Conservation (phyloP, 2,113 vertebrate species). For the Hydrolagus affinis region DNA sequence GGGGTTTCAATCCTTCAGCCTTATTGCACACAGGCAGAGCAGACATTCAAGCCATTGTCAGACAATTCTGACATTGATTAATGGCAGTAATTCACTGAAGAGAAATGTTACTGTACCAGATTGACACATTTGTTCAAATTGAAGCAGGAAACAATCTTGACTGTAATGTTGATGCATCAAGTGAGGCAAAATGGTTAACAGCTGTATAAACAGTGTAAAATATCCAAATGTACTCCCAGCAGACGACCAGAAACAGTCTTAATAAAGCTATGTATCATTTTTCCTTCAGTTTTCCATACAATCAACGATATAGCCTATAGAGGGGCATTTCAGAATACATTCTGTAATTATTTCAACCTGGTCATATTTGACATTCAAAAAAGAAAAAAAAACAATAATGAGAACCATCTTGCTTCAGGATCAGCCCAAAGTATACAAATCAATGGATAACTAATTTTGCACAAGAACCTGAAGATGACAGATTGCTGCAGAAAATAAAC, state of each 20-base stretch:
- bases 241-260: not conserved
- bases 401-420: constrained; percentile 1
- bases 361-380: not conserved
- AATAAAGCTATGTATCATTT: not conserved
- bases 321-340: not conserved
- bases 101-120: not conserved
- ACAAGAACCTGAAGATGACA: not conserved
- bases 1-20: not conserved
- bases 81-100: not conserved
- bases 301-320: not conserved
- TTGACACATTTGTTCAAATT: constrained; percentile 18
- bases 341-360: constrained; percentile 16
- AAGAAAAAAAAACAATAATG: not conserved
- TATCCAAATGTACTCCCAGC: not conserved
- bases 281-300: not conserved
- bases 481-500: constrained; percentile 10
- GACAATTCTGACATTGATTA: constrained; percentile 1
- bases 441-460: not conserved
- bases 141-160: constrained; percentile 26
- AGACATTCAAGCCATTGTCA: not conserved
- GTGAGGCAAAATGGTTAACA: constrained; percentile 16
- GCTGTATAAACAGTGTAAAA: constrained; percentile 29
- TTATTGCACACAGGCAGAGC: not conserved
- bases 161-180: not conserved
- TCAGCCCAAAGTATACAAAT: not conserved